Evolutionary conservation across 2,888 invertebrate genomes (phyloP), one percentile per base, ranked within the genome.

Genomic region (Cremastinae sp.): DNA sequence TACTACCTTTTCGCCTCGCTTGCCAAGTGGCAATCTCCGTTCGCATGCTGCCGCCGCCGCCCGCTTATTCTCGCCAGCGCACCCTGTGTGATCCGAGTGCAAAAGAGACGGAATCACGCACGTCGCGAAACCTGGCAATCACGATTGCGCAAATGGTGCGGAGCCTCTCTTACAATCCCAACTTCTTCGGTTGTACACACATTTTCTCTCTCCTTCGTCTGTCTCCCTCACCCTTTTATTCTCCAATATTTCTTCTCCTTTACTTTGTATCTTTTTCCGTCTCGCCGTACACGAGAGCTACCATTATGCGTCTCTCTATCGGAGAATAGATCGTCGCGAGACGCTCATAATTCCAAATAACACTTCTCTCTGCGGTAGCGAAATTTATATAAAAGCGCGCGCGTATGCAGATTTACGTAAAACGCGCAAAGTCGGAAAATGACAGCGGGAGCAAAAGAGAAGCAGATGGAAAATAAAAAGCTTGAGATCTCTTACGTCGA

Each of bases 1-100:
- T 62, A 59, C 53, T 61, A 28, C 66, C 56, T 51, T 51, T 74
- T 58, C 43, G 58, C 18, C 49, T 51, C 36, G 51, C 34, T 64
- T 70, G 74, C 69, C 74, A 70, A 74, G 69, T 64, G 69, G 70
- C 14, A 54, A 47, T 56, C 54, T 38, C 51, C 54, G 47, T 56
- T 66, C 14, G 28, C 18, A 34, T 18, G 47, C 47, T 9, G 12
- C 10, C 1, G 28, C n/a, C n/a, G n/a, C n/a, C n/a, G 28, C 28
- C 5, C 28, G 2, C 28, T 28, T 5, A 28, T 28, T 28, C 28
- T 28, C 28, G 2, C 28, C 5, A 5, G 2, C 28, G 28, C n/a
- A n/a, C n/a, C n/a, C n/a, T n/a, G n/a, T n/a, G n/a, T n/a, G n/a
- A n/a, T n/a, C n/a, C n/a, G 34, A 43, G 41, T 16, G 43, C 28